These are phyloP conservation scores for Eucriotettix oculatus DNA, from an alignment of 2,888 invertebrate genomes.

Conservation along the genomic window DNA sequence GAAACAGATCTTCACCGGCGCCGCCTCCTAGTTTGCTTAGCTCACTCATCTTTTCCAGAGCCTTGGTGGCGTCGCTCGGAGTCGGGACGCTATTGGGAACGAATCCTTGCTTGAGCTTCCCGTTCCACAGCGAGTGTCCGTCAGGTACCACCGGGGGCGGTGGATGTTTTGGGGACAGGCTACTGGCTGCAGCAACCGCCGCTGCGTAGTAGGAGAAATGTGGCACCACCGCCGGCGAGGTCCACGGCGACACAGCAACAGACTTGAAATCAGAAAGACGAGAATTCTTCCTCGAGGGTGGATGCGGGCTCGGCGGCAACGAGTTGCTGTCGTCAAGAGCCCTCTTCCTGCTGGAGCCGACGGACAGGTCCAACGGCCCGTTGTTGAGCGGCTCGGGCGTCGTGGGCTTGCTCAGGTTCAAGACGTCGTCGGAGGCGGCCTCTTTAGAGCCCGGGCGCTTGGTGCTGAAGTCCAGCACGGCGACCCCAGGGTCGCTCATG, in stretches of 20 bases:
- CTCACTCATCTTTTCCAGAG: conserved; percentile 82
- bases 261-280: conserved; percentile 41
- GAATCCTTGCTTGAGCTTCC: conserved; percentile 48
- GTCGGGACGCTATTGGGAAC: conserved; percentile 13
- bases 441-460: conserved; percentile 34
- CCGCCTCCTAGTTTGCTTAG: conserved; percentile 63
- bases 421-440: conserved; percentile 46
- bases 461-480: conserved; percentile 64
- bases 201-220: conserved; percentile 65
- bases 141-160: conserved; percentile 45
- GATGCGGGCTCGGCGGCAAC: conserved; percentile 24
- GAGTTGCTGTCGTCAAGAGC: conserved; percentile 33
- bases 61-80: conserved; percentile 71
- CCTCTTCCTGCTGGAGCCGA: conserved; percentile 50
- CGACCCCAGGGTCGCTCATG: conserved; percentile 38
- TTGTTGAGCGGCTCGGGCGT: conserved; percentile 32
- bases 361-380: conserved; percentile 60
- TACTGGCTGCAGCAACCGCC: conserved; percentile 54
- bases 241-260: conserved; percentile 54
- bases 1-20: conserved; percentile 43
- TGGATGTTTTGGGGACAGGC: not conserved
- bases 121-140: conserved; percentile 45
- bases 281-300: conserved; percentile 16
- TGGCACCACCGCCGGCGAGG: conserved; percentile 55
- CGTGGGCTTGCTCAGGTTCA: conserved; percentile 53